Base-by-base conservation (phyloP, 2,113 vertebrate genomes). In the Vireo altiloquus region DNA sequence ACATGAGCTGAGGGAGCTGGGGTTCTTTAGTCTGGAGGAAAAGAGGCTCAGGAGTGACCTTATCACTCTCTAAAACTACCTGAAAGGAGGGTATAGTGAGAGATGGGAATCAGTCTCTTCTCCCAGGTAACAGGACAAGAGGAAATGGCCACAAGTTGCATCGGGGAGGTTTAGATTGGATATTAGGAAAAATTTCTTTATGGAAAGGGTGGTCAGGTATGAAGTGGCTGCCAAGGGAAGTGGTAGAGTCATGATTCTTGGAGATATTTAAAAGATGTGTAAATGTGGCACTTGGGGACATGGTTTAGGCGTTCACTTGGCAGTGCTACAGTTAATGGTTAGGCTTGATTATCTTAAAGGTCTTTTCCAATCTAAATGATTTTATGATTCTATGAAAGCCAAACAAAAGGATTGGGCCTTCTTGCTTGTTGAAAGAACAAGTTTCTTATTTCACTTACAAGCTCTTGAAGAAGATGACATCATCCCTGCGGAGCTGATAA, bases 371-470 rank as follows among this genome's bases (percentile, higher is more conserved):
- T 12, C 18, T 74, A 49, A 74, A 68, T 54, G 15, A 31, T 60
- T 91, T 30, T 80, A 35, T 80, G 68, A 68, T 37, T 80, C 35
- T 40, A 9, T 86, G 68, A 76, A 85, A 94, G 53, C n/a, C 16
- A 78, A 85, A 78, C 53, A 76, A 91, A 93, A 87, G 49, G 18
- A 63, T 80, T 66, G 46, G 28, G 15, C 11, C n/a, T 76, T 69
- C 52, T 81, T 69, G 30, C 59, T 24, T 24, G 25, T 87, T 68
- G 69, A 94, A 93, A 83, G 61, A 80, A 83, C 49, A 25, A 83
- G 91, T 81, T 92, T 94, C 76, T 94, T 94, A 89, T 92, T 97
- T 97, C 93, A 78, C 76, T 74, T 79, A 49, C 40, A 52, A 0
- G 15, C 35, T 85, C 59, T 59, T 86, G 52, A 68, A 89, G 91